Percentiles rank a stretch among this genome's conserved stretches.
These are phyloP conservation scores for Sardinella longiceps DNA, from an alignment of 2,797 vertebrate genomes.

Conservation along the genomic window DNA sequence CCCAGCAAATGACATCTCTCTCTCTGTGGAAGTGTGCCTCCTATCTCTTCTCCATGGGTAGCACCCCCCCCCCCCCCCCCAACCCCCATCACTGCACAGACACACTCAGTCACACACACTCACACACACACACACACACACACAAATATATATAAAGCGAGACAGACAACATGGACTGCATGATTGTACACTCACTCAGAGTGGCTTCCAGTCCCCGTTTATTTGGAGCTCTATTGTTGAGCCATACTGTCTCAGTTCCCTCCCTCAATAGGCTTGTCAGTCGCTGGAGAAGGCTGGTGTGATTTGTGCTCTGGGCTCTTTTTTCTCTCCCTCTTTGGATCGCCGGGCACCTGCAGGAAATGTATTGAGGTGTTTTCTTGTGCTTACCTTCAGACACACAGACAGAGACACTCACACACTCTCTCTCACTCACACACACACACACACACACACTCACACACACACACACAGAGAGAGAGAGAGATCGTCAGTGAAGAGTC, in stretches of 20 bases:
- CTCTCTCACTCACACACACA: neutral
- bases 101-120: slow-evolving; percentile 15
- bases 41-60: slow-evolving; percentile 46
- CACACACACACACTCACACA: neutral
- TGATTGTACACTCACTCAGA: slow-evolving; percentile 50
- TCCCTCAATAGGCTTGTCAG: slow-evolving; percentile 41
- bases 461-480: too few species aligned
- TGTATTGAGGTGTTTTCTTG: neutral
- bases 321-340: neutral
- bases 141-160: slow-evolving; percentile 27
- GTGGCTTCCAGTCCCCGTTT: slow-evolving; percentile 52
- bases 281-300: slow-evolving; percentile 25
- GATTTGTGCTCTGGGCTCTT: neutral
- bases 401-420: neutral
- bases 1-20: slow-evolving; percentile 52
- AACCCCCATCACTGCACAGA: slow-evolving; percentile 31
- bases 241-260: slow-evolving; percentile 17
- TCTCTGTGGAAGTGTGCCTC: slow-evolving; percentile 41
- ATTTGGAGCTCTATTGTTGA: slow-evolving; percentile 43
- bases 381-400: neutral
- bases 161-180: slow-evolving; percentile 34
- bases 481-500: neutral
- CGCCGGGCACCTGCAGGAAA: neutral
- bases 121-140: slow-evolving; percentile 42
- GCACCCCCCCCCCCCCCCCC: slow-evolving; percentile 32